Evolutionary conservation across 2,888 invertebrate genomes (phyloP).

Genomic region (Aleiodes testaceus): DNA sequence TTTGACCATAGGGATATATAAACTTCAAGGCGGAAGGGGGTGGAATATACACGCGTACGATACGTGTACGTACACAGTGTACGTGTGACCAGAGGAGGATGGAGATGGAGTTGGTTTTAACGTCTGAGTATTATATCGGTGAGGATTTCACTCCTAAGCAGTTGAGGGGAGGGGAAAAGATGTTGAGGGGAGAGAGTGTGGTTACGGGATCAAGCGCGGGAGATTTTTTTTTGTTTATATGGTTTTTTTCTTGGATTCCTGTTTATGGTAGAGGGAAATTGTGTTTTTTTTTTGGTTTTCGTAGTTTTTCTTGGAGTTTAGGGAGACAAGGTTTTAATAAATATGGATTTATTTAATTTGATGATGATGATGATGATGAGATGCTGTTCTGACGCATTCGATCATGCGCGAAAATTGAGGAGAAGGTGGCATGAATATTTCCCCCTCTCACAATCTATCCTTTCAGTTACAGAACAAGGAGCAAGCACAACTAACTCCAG

Average conservation of each 20-base stretch:
- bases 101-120: slow-evolving; percentile 45
- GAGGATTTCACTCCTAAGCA: slow-evolving; percentile 49
- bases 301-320: too few relatives aligned
- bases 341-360: too few relatives aligned
- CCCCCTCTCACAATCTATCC: slow-evolving; percentile 30
- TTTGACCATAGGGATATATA: slow-evolving; percentile 29
- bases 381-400: slow-evolving; percentile 40
- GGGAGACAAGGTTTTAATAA: too few relatives aligned
- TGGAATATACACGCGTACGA: slow-evolving; percentile 11
- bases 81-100: slow-evolving; percentile 50
- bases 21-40: slow-evolving; percentile 35
- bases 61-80: slow-evolving; percentile 38
- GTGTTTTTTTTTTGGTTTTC: too few relatives aligned
- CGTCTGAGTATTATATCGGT: slow-evolving; percentile 51
- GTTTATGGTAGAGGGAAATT: not conserved
- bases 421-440: slow-evolving; percentile 49
- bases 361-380: too few relatives aligned
- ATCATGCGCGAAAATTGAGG: slow-evolving; percentile 65
- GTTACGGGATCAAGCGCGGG: slow-evolving; percentile 50
- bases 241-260: not conserved
- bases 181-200: slow-evolving; percentile 46
- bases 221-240: slow-evolving; percentile 39
- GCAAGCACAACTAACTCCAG: slow-evolving; percentile 42
- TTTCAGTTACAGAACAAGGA: slow-evolving; percentile 49
- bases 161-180: slow-evolving; percentile 45